These are phyloP conservation scores for Rhynchotus rufescens DNA, from an alignment of 2,797 vertebrate genomes.

Conservation along the genomic window DNA sequence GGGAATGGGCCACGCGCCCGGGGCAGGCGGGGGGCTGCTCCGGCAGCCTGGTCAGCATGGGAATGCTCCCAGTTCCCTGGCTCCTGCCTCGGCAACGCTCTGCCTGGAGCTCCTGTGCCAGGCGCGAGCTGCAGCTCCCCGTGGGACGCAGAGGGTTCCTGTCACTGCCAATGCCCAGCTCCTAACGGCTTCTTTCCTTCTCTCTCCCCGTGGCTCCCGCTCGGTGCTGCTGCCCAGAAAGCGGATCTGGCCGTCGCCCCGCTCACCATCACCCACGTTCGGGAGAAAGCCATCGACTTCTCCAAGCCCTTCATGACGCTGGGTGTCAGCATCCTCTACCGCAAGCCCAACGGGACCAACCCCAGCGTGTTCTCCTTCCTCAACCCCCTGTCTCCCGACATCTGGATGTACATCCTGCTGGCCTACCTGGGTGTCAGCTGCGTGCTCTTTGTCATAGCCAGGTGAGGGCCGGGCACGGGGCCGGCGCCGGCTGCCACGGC, in stretches of 20 bases:
- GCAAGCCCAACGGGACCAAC: conserved; percentile 95
- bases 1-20: too few species aligned
- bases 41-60: too few species aligned
- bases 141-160: background rate
- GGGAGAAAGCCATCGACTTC: conserved; percentile 97
- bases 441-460: conserved; percentile 99
- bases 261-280: conserved; percentile 95
- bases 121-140: background rate
- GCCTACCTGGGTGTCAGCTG: conserved; percentile 98
- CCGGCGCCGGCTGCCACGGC: too few species aligned
- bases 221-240: conserved; percentile 82
- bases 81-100: too few species aligned
- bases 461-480: conserved; percentile 80
- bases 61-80: too few species aligned
- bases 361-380: conserved; percentile 98
- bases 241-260: conserved; percentile 96
- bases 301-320: conserved; percentile 97
- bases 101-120: background rate
- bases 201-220: background rate
- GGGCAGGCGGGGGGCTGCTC: too few species aligned
- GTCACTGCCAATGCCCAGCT: background rate
- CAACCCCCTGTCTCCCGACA: conserved; percentile 97
- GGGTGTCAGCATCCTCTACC: conserved; percentile 97
- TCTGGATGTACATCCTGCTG: conserved; percentile 98
- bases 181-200: background rate